Evolutionary conservation across 2,888 invertebrate species (phyloP).

Genomic region (Eurytoma adleriae): DNA sequence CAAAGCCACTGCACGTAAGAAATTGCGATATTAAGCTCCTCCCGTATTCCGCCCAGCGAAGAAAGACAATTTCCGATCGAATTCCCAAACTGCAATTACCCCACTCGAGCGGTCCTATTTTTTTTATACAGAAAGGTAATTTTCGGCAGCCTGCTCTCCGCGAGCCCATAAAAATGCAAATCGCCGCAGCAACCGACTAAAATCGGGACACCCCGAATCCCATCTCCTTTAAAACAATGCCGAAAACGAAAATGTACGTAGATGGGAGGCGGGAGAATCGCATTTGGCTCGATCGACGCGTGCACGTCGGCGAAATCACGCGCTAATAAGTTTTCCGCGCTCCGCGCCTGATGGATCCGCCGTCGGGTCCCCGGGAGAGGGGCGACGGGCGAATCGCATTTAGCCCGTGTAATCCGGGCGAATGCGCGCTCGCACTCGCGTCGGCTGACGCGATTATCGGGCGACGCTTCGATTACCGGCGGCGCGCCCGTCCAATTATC

Average conservation of each 20-base stretch:
- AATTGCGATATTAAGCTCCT: constrained; percentile 23
- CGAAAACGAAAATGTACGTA: too few relatives aligned
- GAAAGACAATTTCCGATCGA: neutral
- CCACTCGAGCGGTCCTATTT: neutral
- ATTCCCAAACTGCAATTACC: neutral
- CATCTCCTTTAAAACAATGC: too few relatives aligned
- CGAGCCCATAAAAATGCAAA: too few relatives aligned
- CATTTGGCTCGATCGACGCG: neutral
- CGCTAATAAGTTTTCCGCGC: too few relatives aligned
- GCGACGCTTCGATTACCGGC: constrained; percentile 31
- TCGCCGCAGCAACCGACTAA: too few relatives aligned
- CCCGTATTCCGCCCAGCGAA: neutral
- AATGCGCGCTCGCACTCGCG: constrained; percentile 1
- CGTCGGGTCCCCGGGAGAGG: neutral
- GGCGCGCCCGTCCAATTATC: constrained; percentile 9
- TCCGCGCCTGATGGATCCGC: too few relatives aligned
- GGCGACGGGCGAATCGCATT: constrained; percentile 8
- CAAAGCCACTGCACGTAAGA: constrained; percentile 4
- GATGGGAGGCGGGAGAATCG: neutral
- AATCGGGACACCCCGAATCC: too few relatives aligned
- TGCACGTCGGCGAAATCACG: neutral
- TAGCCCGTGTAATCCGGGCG: constrained; percentile 25
- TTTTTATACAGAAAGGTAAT: neutral
- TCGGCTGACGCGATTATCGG: constrained; percentile 1
- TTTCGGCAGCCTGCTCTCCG: neutral